These are phyloP conservation scores for Drosophila quinaria DNA, from an alignment of 2,888 invertebrate species.

Conservation along the genomic window DNA sequence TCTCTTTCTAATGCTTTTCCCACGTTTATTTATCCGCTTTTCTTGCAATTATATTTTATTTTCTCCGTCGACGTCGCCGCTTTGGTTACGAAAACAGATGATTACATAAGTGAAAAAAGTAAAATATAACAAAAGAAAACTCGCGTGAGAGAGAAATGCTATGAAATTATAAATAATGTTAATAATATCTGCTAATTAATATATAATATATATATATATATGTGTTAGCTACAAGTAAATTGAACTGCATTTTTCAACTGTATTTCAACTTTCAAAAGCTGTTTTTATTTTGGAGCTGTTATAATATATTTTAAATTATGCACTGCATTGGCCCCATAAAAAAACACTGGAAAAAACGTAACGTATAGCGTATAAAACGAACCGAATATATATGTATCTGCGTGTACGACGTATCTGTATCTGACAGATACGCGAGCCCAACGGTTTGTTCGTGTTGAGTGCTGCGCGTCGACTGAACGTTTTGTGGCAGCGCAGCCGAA, in stretches of 20 bases:
- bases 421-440: conserved; percentile 72
- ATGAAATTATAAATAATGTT: conserved; percentile 25
- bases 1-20: conserved; percentile 32
- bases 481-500: conserved; percentile 55
- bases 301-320: not conserved
- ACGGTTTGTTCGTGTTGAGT: conserved; percentile 78
- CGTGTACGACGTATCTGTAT: conserved; percentile 74
- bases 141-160: conserved; percentile 50
- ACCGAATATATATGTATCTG: conserved; percentile 37
- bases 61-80: conserved; percentile 55
- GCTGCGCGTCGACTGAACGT: conserved; percentile 80
- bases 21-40: conserved; percentile 29
- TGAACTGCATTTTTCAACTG: not conserved
- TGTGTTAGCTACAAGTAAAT: not conserved
- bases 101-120: conserved; percentile 74
- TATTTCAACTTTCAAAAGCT: not conserved
- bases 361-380: conserved; percentile 23
- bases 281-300: not conserved
- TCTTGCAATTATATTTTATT: conserved; percentile 50
- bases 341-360: conserved; percentile 3
- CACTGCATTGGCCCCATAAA: conserved; percentile 7
- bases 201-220: conserved; percentile 12
- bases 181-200: conserved; percentile 40
- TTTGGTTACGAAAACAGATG: conserved; percentile 77
- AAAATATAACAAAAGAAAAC: conserved; percentile 28